Conservation (phyloP, 2,797 vertebrate genomes). For the Psittacula echo region DNA sequence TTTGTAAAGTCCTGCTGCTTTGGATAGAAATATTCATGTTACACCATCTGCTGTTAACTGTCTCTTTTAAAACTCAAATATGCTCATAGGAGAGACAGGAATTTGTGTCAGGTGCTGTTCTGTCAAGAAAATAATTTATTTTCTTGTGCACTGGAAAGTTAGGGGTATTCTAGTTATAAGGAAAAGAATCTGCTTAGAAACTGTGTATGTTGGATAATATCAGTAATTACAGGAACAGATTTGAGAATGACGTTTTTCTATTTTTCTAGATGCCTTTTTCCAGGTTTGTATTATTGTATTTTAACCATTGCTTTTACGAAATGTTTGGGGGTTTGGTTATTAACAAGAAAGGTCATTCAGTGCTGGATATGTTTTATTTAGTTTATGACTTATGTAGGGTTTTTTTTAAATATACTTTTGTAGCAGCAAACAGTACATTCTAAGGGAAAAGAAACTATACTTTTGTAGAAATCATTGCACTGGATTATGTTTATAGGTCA, state of each 20-base stretch:
- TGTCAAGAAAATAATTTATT: background rate
- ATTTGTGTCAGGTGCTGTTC: background rate
- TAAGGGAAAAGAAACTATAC: background rate
- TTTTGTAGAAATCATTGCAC: background rate
- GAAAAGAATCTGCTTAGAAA: background rate
- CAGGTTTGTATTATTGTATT: background rate
- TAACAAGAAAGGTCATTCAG: background rate
- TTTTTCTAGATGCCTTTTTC: background rate
- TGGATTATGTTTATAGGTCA: background rate
- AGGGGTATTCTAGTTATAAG: background rate
- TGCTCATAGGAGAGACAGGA: background rate
- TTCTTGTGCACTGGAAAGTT: background rate
- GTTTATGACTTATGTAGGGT: background rate
- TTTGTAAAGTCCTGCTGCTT: conserved; percentile 1
- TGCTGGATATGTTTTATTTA: background rate
- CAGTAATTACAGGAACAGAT: background rate
- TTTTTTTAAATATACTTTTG: background rate
- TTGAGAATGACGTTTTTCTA: background rate
- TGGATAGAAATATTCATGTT: background rate
- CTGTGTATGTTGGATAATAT: background rate
- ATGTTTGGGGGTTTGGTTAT: background rate
- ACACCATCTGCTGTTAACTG: background rate
- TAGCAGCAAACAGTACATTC: background rate
- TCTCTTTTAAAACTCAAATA: background rate
- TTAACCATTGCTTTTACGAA: background rate